Conservation (phyloP, 2,113 vertebrate species). For the Ochotona curzoniae region DNA sequence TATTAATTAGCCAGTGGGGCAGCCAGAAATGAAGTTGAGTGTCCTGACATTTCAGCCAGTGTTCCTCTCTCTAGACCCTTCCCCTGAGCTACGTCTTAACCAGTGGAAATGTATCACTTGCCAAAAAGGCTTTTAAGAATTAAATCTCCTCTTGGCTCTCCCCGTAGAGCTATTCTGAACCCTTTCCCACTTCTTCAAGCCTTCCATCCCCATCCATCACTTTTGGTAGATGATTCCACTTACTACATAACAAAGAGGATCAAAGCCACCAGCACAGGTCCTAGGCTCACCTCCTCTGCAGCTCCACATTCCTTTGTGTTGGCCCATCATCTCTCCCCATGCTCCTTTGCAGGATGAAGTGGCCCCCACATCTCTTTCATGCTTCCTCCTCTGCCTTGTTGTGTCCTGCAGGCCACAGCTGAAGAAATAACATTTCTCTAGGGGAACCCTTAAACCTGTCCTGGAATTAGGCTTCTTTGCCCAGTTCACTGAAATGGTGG, state of each 20-base stretch:
- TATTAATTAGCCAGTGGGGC: background rate
- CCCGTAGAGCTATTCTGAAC: background rate
- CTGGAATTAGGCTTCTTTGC: background rate
- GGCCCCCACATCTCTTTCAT: background rate
- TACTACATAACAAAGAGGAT: background rate
- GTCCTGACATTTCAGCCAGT: background rate
- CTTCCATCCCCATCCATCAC: background rate
- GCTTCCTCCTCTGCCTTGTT: background rate
- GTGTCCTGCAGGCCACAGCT: background rate
- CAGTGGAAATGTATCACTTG: background rate
- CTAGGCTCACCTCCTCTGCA: background rate
- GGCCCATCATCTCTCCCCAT: background rate
- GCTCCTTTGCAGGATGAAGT: background rate
- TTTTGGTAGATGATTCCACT: background rate
- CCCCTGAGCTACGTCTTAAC: constrained; percentile 27
- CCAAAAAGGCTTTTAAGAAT: constrained; percentile 76
- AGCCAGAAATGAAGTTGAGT: background rate
- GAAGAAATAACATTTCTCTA: background rate
- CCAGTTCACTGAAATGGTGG: fast-evolving
- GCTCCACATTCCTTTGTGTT: background rate
- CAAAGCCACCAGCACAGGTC: background rate
- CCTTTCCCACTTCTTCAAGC: background rate
- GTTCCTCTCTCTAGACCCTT: background rate
- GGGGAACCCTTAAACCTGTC: background rate
- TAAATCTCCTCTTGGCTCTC: constrained; percentile 39